Evolutionary conservation across 2,888 invertebrate species (phyloP).

Genomic region (Cinara cedri): DNA sequence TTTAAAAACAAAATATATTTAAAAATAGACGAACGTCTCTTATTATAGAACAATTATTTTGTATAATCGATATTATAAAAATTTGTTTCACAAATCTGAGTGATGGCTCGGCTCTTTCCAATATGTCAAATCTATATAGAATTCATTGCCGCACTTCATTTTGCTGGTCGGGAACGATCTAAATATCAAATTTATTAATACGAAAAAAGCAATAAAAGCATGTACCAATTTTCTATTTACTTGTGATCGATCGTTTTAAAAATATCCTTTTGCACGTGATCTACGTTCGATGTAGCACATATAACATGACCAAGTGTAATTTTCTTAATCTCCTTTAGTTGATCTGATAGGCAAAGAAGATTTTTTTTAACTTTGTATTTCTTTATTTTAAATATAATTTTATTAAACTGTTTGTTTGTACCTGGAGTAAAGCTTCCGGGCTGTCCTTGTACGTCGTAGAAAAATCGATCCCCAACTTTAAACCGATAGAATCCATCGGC

Average conservation of each 20-base stretch:
- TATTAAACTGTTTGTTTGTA: slow-evolving; percentile 57
- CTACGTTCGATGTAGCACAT: slow-evolving; percentile 71
- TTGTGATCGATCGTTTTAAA: slow-evolving; percentile 61
- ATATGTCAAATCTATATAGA: not conserved
- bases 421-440: slow-evolving; percentile 64
- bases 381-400: not conserved
- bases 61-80: too few relatives aligned
- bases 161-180: slow-evolving; percentile 20
- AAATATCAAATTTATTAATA: not conserved
- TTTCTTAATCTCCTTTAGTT: slow-evolving; percentile 78
- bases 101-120: not conserved
- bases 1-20: too few relatives aligned
- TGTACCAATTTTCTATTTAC: slow-evolving; percentile 6
- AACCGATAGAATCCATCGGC: slow-evolving; percentile 78
- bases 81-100: not conserved
- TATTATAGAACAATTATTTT: too few relatives aligned
- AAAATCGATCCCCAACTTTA: slow-evolving; percentile 76
- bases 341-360: slow-evolving; percentile 63
- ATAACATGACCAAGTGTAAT: slow-evolving; percentile 76
- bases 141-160: slow-evolving; percentile 4
- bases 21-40: too few relatives aligned
- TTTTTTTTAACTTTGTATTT: not conserved
- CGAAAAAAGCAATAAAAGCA: not conserved
- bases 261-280: slow-evolving; percentile 69
- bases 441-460: slow-evolving; percentile 68